These are phyloP conservation scores for Rotaria macrura DNA, from an alignment of 2,888 invertebrate genomes.

Conservation along the genomic window DNA sequence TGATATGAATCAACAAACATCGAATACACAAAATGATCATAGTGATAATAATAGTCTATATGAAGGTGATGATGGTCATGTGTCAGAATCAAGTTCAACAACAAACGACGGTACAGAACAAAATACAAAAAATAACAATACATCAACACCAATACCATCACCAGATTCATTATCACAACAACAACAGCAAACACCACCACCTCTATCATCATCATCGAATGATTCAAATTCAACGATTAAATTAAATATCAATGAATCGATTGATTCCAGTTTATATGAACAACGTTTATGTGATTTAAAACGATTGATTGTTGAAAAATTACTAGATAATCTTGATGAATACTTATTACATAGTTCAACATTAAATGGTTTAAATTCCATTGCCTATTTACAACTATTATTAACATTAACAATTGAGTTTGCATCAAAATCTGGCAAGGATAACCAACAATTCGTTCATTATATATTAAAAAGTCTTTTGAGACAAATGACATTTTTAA, in stretches of 20 bases:
- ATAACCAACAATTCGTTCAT: constrained; percentile 21
- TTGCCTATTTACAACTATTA: constrained; percentile 26
- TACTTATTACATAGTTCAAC: neutral
- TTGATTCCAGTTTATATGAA: neutral
- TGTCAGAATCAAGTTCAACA: neutral
- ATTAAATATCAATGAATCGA: neutral
- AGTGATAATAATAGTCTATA: constrained; percentile 15
- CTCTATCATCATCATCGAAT: neutral
- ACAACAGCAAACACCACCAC: too few relatives aligned
- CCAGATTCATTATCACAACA: neutral
- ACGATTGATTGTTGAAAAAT: constrained; percentile 18
- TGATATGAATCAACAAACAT: neutral
- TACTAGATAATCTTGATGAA: neutral
- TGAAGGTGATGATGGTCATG: constrained; percentile 5
- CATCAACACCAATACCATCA: neutral
- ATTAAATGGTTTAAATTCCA: constrained; percentile 26
- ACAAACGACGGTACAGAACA: neutral
- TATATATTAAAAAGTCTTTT: constrained; percentile 24
- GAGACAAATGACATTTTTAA: neutral
- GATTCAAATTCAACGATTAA: neutral
- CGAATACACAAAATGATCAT: neutral
- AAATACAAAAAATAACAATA: neutral
- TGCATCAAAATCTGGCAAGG: constrained; percentile 14
- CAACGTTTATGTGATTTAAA: neutral
- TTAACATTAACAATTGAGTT: constrained; percentile 23